Percentiles rank a stretch among this genome's conserved stretches.
phyloP scores from a whole-genome alignment of 2,888 invertebrate species.

The Lochmaea capreae region DNA sequence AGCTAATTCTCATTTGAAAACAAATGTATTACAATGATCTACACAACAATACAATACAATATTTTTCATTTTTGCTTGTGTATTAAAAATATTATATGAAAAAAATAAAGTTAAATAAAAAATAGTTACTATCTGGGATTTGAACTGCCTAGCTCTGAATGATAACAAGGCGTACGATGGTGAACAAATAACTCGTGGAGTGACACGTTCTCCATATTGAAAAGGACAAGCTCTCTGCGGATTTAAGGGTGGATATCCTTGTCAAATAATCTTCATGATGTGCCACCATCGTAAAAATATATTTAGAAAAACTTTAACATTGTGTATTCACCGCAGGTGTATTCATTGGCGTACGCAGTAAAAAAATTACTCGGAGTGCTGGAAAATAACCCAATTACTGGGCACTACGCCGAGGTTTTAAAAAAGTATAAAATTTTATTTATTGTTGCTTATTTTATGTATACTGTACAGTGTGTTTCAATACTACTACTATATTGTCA shows the following conservation, averaged over 20 bases:
- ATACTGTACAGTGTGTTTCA: too few species aligned
- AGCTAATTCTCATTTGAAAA: too few species aligned
- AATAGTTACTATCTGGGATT: slow-evolving; percentile 12
- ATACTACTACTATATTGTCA: too few species aligned
- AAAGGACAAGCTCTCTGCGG: slow-evolving; percentile 34
- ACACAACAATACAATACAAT: too few species aligned
- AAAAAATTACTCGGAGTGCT: background rate
- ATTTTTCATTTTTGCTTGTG: too few species aligned
- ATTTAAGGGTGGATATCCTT: slow-evolving; percentile 39
- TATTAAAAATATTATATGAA: too few species aligned
- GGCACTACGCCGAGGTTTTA: too few species aligned
- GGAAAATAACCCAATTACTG: background rate
- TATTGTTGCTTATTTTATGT: too few species aligned
- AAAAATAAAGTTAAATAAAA: slow-evolving; percentile 1
- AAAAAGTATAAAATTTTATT: too few species aligned
- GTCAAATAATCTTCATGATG: slow-evolving; percentile 40
- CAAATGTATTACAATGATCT: too few species aligned
- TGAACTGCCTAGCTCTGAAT: slow-evolving; percentile 1
- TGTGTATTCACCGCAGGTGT: slow-evolving; percentile 23
- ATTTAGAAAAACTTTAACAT: slow-evolving; percentile 27
- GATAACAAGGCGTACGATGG: slow-evolving; percentile 27
- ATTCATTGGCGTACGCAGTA: background rate
- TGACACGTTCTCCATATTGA: slow-evolving; percentile 39
- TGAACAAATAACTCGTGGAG: slow-evolving; percentile 33
- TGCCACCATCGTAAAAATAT: slow-evolving; percentile 22